phyloP scores from a whole-genome alignment of 2,888 invertebrate genomes.

The Caenorhabditis sp. region DNA sequence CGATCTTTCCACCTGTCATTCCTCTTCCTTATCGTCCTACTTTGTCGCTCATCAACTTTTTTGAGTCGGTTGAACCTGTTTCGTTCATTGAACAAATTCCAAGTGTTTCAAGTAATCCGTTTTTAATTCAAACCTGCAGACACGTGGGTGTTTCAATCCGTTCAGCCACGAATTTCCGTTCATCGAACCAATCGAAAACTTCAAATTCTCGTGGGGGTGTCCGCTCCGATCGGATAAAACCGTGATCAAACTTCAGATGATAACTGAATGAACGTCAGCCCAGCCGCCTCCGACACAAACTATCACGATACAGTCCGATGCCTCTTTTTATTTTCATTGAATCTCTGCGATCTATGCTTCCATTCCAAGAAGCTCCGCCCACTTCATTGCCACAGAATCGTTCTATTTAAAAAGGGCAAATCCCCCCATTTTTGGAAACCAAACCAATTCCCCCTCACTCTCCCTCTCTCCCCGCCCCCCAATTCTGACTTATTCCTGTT shows the following conservation, averaged over 20 bases:
- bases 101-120: background rate
- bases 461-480: background rate
- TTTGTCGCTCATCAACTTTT: background rate
- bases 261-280: background rate
- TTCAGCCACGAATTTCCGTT: background rate
- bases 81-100: conserved; percentile 3
- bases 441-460: too few relatives aligned
- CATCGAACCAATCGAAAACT: conserved; percentile 18
- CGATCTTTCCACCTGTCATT: too few relatives aligned
- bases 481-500: conserved; percentile 17
- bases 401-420: conserved; percentile 26
- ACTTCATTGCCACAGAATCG: background rate
- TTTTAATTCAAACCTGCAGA: conserved; percentile 1
- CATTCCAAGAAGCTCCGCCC: conserved; percentile 24
- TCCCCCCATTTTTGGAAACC: background rate
- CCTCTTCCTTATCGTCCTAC: too few relatives aligned
- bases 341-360: conserved; percentile 28
- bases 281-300: conserved; percentile 12
- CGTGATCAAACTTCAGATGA: conserved; percentile 24
- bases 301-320: conserved; percentile 20
- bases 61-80: background rate
- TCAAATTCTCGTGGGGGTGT: background rate
- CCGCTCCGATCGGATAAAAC: conserved; percentile 23
- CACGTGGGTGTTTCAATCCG: conserved; percentile 33
- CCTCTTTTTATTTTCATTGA: background rate